Conservation (phyloP, 1,140 invertebrate species). For the Scaptomyza pallida region DNA sequence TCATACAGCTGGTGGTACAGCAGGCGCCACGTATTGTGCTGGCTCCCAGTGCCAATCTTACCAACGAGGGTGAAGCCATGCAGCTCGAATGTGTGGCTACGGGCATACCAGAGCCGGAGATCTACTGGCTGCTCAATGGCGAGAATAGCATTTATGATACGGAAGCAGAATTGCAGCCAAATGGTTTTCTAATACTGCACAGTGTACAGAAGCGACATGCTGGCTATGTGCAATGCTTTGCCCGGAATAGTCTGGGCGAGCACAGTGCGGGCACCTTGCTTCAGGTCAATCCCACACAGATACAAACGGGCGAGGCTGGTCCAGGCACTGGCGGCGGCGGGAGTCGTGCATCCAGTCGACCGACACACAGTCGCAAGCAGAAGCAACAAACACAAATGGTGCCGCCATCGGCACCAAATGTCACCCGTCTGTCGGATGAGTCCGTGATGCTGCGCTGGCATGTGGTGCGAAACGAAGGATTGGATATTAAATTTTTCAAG, state of each 20-base stretch:
- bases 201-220: constrained; percentile 91
- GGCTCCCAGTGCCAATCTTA: constrained; percentile 85
- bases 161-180: constrained; percentile 84
- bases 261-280: constrained; percentile 87
- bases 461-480: constrained; percentile 90
- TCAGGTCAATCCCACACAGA: constrained; percentile 90
- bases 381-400: constrained; percentile 86
- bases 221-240: constrained; percentile 95
- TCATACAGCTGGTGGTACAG: constrained; percentile 84
- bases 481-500: constrained; percentile 95
- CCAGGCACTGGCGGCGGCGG: not conserved
- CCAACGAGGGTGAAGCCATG: constrained; percentile 88
- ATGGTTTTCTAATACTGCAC: constrained; percentile 87
- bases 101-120: constrained; percentile 88
- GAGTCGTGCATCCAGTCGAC: not conserved
- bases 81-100: constrained; percentile 87
- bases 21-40: constrained; percentile 87
- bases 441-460: constrained; percentile 97
- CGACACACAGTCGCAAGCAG: constrained; percentile 17
- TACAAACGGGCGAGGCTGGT: constrained; percentile 85
- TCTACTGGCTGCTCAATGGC: constrained; percentile 94
- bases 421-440: constrained; percentile 92
- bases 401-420: constrained; percentile 92
- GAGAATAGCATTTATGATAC: constrained; percentile 86
- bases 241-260: constrained; percentile 91